Base-by-base conservation (phyloP, 1,140 invertebrate species). In the Bathynomus jamesi region DNA sequence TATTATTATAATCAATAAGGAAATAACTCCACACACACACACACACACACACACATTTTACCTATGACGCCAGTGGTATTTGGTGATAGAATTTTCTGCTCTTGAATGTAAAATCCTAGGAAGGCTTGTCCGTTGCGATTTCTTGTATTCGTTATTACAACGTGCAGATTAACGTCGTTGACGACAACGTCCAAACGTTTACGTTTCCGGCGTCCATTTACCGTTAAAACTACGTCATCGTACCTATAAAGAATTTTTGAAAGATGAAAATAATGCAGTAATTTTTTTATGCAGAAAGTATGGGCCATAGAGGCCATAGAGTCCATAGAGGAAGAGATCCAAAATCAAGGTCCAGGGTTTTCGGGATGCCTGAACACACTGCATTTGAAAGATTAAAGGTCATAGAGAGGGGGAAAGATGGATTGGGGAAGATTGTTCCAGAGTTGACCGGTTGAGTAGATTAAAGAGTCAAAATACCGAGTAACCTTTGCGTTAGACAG, bases 1-100 rank as follows among this genome's bases (percentile, higher is more conserved):
- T 60, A 65, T 2, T 21, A 65, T 0, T 5, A 8, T 21, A 24
- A 65, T 65, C n/a, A 24, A 4, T 65, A 21, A 24, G n/a, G 21
- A 28, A 27, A n/a, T 4, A 24, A 4, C 24, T 28, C 28, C 28
- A 5, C 3, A 28, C 5, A 28, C 11, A 65, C 64, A 30, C 5
- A 65, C 11, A 53, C 29, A 65, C 64, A 65, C 64, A 5, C 29
- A 0, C 25, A 11, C 13, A 11, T 28, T 62, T 4, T 69, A 76
- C 75, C 75, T 21, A 76, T 76, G 8, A 76, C 70, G 5, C 75
- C 75, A 0, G 75, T 76, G 21, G 75, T 76, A 65, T 73, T 72
- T 3, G 71, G 75, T 0, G 75, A 73, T 24, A 76, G 69, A 2
- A 73, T 29, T 1, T 60, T 60, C 30, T 71, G 75, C 17, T 69